phyloP scores from a whole-genome alignment of 2,797 vertebrate species.

The Macrochelys suwanniensis region DNA sequence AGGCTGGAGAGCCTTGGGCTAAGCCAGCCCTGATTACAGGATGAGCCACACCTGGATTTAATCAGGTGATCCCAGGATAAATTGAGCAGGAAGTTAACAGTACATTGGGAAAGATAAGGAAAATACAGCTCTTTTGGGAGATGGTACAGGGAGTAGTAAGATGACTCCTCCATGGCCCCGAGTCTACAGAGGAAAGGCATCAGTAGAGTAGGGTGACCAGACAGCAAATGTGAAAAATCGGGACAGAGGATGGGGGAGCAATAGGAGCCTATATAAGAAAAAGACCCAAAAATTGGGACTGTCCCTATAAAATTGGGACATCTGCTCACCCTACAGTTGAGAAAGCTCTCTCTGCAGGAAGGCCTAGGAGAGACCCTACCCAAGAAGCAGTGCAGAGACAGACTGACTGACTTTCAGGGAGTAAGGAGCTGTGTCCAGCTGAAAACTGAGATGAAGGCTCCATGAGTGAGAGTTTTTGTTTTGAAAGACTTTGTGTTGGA shows the following conservation, averaged over 20 bases:
- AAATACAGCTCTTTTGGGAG: background rate
- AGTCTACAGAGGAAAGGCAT: background rate
- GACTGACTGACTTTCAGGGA: background rate
- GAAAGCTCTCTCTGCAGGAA: background rate
- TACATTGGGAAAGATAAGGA: background rate
- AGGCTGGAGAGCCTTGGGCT: background rate
- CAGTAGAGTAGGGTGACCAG: no score
- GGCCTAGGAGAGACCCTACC: background rate
- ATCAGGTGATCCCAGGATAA: background rate
- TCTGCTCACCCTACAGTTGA: background rate
- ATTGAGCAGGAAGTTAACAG: background rate
- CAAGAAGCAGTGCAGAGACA: background rate
- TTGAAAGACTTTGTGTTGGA: background rate
- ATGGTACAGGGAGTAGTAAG: background rate
- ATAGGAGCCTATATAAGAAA: no score
- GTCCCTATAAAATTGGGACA: no score
- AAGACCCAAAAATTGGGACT: no score
- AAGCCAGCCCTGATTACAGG: background rate
- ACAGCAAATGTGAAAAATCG: no score
- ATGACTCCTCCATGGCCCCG: background rate
- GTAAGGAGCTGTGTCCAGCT: background rate
- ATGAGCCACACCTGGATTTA: background rate
- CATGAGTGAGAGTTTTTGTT: background rate
- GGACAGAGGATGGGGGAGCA: no score
- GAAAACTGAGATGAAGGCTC: background rate